Conservation (phyloP, 2,113 vertebrate species). For the Urocolius indicus region DNA sequence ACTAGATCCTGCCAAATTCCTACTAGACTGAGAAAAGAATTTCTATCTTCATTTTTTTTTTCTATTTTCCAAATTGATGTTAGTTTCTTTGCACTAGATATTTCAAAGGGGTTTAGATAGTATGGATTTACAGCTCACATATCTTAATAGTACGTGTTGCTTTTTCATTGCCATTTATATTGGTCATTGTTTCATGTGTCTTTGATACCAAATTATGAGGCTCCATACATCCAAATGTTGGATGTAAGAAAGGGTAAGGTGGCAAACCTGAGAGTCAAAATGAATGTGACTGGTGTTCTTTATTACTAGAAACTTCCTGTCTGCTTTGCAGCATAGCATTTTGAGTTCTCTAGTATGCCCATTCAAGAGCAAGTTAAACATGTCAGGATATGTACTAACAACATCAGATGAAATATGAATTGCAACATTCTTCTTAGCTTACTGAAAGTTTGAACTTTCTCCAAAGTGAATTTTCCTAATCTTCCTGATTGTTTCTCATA, state of each 20-base stretch:
- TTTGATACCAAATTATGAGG: not conserved
- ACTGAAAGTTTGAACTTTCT: constrained; percentile 28
- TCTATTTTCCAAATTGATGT: not conserved
- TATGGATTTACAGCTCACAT: not conserved
- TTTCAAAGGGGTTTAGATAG: not conserved
- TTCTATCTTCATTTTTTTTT: not conserved
- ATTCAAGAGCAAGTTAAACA: not conserved
- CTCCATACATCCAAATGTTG: not conserved
- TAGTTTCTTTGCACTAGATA: not conserved
- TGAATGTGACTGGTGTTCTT: not conserved
- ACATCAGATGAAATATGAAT: constrained; percentile 13
- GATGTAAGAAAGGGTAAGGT: not conserved
- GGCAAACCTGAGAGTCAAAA: not conserved
- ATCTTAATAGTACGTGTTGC: not conserved
- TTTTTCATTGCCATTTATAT: not conserved
- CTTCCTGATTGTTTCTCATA: constrained; percentile 14
- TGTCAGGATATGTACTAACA: constrained; percentile 10
- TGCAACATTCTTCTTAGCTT: constrained; percentile 12
- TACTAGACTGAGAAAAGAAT: not conserved
- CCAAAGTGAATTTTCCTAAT: not conserved
- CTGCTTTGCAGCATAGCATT: not conserved
- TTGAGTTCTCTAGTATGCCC: not conserved
- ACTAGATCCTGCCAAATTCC: not conserved
- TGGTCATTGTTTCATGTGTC: not conserved
- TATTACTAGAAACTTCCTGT: not conserved